Evolutionary conservation across 2,888 invertebrate genomes (phyloP).

Genomic region (Cybosia mesomella): DNA sequence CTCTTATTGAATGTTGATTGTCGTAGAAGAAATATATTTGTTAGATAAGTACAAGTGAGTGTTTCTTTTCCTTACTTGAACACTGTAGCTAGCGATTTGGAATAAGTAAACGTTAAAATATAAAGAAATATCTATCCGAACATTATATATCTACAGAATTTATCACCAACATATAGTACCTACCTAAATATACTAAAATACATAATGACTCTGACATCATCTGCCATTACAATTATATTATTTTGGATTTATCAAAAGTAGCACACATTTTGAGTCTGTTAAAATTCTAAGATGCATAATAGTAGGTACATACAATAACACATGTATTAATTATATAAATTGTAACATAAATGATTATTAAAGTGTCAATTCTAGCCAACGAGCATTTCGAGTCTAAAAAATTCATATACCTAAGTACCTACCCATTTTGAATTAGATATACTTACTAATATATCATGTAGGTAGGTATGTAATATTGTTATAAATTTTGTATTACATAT

Average conservation of each 20-base stretch:
- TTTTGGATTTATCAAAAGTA: neutral
- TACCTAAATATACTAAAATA: neutral
- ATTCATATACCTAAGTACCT: slow-evolving; percentile 49
- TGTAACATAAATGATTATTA: slow-evolving; percentile 28
- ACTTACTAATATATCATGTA: neutral
- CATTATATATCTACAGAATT: slow-evolving; percentile 35
- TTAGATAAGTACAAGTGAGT: slow-evolving; percentile 41
- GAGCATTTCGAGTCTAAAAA: slow-evolving; percentile 28
- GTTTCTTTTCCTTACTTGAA: slow-evolving; percentile 34
- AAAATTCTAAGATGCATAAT: neutral
- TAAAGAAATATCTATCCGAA: slow-evolving; percentile 28
- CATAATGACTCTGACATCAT: neutral
- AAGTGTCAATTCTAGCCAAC: slow-evolving; percentile 57
- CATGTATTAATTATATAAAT: slow-evolving; percentile 31
- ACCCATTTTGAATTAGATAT: neutral
- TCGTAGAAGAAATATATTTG: slow-evolving; percentile 58
- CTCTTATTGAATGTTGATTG: slow-evolving; percentile 63
- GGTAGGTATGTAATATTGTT: neutral
- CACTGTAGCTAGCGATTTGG: neutral
- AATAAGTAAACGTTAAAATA: slow-evolving; percentile 17
- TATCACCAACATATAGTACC: neutral
- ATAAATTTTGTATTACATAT: neutral
- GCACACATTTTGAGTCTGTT: too few relatives aligned
- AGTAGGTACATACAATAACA: slow-evolving; percentile 7
- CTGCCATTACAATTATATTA: neutral